Evolutionary conservation across 2,888 invertebrate species (phyloP), one percentile per base, ranked within the genome.

Genomic region (Drosophila lutescens): DNA sequence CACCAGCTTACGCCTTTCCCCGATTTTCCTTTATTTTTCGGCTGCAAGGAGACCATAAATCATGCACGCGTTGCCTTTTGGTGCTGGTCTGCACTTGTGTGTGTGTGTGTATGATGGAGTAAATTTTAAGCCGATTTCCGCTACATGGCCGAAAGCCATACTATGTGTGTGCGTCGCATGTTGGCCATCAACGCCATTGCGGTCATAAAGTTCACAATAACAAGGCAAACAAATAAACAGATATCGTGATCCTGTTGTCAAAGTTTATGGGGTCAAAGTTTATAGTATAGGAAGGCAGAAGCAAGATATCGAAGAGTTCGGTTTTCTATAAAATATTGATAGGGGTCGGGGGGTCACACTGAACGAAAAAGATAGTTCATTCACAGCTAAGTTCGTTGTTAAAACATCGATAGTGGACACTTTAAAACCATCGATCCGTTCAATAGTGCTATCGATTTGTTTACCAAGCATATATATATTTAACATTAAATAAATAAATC

Each of bases 71-170:
- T 67, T 68, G 72, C 57, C 34, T 44, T 55, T 55, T 53, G 70
- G 30, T 56, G 71, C 36, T 55, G 36, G 50, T 46, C 50, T 63
- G 46, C 40, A 30, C 20, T 59, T 55, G 56, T 46, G 46, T 38
- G 34, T 43, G 26, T 46, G 17, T 47, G 40, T 34, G 49, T 68
- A 53, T 43, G 47, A 65, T 59, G 38, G 51, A 62, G 74, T 62
- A 63, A 61, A 77, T 78, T 79, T 86, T 79, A 88, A 78, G 86
- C 78, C 76, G 70, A 78, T 79, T 83, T 82, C 63, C 74, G 40
- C 61, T 63, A 63, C 61, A 78, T 63, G 76, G 55, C 41, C 53
- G 20, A 70, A 50, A 59, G 44, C 46, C 68, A 26, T 47, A 12
- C 13, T 5, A n/a, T 38, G 36, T 75, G 63, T 49, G 55, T 57